A percentile compares a stretch with the other conserved stretches of the same genome.
Conservation (phyloP, 2,113 vertebrate species). For the Bungarus multicinctus region DNA sequence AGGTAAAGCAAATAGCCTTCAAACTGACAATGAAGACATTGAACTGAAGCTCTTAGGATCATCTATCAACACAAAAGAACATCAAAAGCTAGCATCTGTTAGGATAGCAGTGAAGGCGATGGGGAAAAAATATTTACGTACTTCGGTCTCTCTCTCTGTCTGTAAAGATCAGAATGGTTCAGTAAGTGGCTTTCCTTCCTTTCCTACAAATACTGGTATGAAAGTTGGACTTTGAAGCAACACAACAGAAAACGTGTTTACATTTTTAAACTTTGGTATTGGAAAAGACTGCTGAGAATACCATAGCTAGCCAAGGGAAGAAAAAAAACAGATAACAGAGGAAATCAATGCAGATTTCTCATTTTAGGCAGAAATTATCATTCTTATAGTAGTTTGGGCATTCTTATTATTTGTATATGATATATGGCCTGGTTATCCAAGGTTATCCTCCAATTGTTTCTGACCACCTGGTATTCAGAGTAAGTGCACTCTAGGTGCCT, state of each 20-base stretch:
- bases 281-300: not conserved
- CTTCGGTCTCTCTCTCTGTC: not conserved
- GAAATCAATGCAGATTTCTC: not conserved
- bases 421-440: not conserved
- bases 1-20: not conserved
- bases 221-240: not conserved
- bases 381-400: not conserved
- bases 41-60: not conserved
- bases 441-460: not conserved
- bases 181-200: not conserved
- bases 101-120: not conserved
- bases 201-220: not conserved
- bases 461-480: not conserved
- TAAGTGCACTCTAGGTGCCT: not conserved
- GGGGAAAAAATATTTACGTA: not conserved
- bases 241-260: not conserved
- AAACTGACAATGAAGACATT: not conserved
- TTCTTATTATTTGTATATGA: not conserved
- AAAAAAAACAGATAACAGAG: not conserved
- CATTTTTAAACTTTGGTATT: not conserved
- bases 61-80: not conserved
- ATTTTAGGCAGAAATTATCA: not conserved
- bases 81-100: not conserved
- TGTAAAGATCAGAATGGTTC: not conserved
- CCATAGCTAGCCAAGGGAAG: not conserved